These are phyloP conservation scores for Drosophila miranda DNA, from an alignment of 1,140 invertebrate species.

Conservation along the genomic window DNA sequence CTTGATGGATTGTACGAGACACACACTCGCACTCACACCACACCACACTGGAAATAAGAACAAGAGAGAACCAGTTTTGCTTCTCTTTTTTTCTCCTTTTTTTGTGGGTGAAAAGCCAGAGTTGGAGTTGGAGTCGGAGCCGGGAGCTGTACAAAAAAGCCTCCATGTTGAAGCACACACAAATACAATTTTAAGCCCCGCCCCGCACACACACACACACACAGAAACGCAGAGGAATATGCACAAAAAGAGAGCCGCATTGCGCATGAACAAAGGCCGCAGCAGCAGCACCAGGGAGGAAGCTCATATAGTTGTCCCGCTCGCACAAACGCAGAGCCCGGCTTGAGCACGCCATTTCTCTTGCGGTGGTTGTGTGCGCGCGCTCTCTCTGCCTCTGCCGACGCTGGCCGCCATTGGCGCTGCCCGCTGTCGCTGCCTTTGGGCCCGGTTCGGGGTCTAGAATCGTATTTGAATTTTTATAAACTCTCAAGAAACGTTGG, in stretches of 20 bases:
- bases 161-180: slow-evolving; percentile 70
- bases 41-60: slow-evolving; percentile 55
- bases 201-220: slow-evolving; percentile 11
- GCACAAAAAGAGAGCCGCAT: slow-evolving; percentile 13
- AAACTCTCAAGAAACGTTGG: slow-evolving; percentile 77
- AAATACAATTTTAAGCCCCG: slow-evolving; percentile 37
- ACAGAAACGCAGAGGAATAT: slow-evolving; percentile 7
- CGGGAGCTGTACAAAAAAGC: slow-evolving; percentile 42
- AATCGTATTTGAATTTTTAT: slow-evolving; percentile 82
- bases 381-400: slow-evolving; percentile 17
- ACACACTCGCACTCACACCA: slow-evolving; percentile 1
- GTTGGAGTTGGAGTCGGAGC: slow-evolving; percentile 19
- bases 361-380: slow-evolving; percentile 25
- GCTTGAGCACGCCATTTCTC: slow-evolving; percentile 66
- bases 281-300: slow-evolving; percentile 34
- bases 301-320: slow-evolving; percentile 54
- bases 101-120: slow-evolving; percentile 9
- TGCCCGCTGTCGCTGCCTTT: slow-evolving; percentile 49
- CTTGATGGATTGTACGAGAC: slow-evolving; percentile 16
- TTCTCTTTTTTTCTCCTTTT: neutral
- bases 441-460: slow-evolving; percentile 33
- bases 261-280: slow-evolving; percentile 75
- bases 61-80: slow-evolving; percentile 66
- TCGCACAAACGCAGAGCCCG: slow-evolving; percentile 21
- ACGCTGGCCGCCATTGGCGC: slow-evolving; percentile 41